Conservation (phyloP, 1,140 invertebrate genomes). For the Pristionchus pacificus region DNA sequence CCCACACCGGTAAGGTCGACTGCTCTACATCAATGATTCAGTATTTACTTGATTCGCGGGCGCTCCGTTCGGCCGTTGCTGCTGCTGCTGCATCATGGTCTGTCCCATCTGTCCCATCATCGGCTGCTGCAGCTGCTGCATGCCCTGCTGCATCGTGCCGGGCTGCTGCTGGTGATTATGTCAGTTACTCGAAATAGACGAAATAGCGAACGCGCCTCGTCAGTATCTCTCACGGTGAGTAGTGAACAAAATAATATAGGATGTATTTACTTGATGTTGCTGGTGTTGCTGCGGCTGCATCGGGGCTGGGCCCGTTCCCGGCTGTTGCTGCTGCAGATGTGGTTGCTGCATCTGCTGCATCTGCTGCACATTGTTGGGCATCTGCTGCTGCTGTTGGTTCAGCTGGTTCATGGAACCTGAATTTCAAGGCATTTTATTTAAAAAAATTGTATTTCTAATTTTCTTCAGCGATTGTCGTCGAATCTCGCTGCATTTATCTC, state of each 20-base stretch:
- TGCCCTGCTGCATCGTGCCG: not conserved
- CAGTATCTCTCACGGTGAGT: not conserved
- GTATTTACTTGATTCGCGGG: not conserved
- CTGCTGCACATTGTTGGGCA: not conserved
- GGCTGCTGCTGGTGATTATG: not conserved
- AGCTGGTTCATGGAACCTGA: not conserved
- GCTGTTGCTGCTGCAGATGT: constrained; percentile 1
- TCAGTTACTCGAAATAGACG: not conserved
- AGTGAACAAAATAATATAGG: not conserved
- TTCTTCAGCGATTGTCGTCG: not conserved
- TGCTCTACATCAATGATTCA: not conserved
- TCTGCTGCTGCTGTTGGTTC: not conserved
- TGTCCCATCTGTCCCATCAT: not conserved
- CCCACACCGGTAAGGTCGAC: no score
- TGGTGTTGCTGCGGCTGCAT: not conserved
- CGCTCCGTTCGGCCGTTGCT: not conserved
- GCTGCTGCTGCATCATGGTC: not conserved
- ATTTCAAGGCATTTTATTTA: not conserved
- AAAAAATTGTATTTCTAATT: not conserved
- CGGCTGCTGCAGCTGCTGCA: not conserved
- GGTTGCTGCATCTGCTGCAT: constrained; percentile 6
- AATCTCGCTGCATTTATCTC: not conserved
- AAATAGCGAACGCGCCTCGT: not conserved
- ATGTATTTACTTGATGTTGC: not conserved
- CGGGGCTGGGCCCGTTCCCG: not conserved